Base-by-base conservation (phyloP, 2,113 vertebrate species). In the Hydropotes inermis region DNA sequence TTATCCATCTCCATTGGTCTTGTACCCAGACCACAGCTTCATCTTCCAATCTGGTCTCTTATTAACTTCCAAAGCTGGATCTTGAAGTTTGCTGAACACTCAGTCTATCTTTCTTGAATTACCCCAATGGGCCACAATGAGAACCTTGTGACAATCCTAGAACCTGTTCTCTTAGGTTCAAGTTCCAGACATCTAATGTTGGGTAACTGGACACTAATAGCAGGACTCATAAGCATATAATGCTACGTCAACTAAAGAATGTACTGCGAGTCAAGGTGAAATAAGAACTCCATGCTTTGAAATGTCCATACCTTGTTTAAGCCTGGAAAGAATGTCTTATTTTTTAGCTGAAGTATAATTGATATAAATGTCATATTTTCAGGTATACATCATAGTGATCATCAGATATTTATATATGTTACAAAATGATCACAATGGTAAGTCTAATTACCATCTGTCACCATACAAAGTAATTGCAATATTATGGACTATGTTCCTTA, bases 271-370 rank as follows among this genome's bases (percentile, higher is more conserved):
- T 54, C 36, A 93, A 96, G 25, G 43, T 57, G 17, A 89, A 95
- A 93, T 23, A 58, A 85, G 82, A 89, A 21, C 67, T n/a, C 33
- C 0, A 28, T 47, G 11, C n/a, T 91, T 83, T 89, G 36, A 89
- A 92, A 86, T 15, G 6, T 47, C 58, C 36, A 21, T 28, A 79
- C 7, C 10, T 96, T 82, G 67, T 36, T 55, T 61, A 57, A 97
- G 8, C 3, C 27, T 79, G 11, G 3, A 79, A 95, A 82, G 2
- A 1, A 61, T 84, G 85, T 95, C 45, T 50, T 87, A 33, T n/a
- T 23, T 82, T 54, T 54, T n/a, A 82, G 54, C 33, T 52, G 47
- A 82, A 82, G 47, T 82, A n/a, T 82, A n/a, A 52, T 52, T 82
- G 6, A 82, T n/a, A 82, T 54, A 52, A 81, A 50, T 33, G 45